phyloP scores from a whole-genome alignment of 2,888 invertebrate genomes.

The Leptura quadrifasciata region DNA sequence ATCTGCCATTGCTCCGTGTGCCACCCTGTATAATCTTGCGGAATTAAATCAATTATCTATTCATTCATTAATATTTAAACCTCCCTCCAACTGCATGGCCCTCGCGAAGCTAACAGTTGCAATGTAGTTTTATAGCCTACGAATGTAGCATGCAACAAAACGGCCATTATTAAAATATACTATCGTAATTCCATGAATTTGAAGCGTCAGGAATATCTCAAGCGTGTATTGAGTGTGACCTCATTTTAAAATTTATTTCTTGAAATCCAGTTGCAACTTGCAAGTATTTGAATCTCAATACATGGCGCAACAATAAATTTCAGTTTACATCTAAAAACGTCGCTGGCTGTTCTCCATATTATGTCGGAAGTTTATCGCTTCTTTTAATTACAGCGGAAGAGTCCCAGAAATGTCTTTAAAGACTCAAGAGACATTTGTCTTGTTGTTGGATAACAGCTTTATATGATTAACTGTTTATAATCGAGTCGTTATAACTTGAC shows the following conservation, averaged over 20 bases:
- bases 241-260: slow-evolving; percentile 12
- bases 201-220: slow-evolving; percentile 4
- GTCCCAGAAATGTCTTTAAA: neutral
- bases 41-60: neutral
- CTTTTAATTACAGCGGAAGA: neutral
- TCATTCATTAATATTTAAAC: slow-evolving; percentile 1
- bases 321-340: slow-evolving; percentile 7
- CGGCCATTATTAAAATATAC: neutral
- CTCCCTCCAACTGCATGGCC: neutral
- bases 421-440: neutral
- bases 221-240: slow-evolving; percentile 7
- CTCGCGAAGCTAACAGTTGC: neutral
- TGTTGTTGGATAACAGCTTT: neutral
- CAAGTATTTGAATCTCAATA: slow-evolving; percentile 12
- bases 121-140: neutral
- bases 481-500: no score
- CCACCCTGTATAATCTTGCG: neutral
- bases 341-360: slow-evolving; percentile 11
- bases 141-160: neutral
- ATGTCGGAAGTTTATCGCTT: slow-evolving; percentile 3
- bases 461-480: neutral
- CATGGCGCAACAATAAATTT: slow-evolving; percentile 14
- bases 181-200: slow-evolving; percentile 1
- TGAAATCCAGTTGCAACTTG: slow-evolving; percentile 12
- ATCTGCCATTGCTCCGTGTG: no score